Base-by-base conservation (phyloP, 2,797 vertebrate species). In the Loriculus beryllinus region DNA sequence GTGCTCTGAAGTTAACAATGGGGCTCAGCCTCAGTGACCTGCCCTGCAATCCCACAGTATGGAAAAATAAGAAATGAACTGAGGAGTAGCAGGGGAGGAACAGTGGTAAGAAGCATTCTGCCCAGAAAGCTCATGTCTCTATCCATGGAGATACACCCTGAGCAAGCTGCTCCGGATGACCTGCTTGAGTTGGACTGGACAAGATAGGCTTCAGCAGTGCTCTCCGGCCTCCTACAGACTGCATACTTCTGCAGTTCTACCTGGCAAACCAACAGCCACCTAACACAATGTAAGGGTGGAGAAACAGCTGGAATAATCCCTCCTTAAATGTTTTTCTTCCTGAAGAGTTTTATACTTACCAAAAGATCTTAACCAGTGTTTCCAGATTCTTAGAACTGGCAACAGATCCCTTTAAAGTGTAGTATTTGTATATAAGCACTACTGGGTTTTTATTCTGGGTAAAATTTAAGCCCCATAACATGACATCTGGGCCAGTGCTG, bases 121-220 rank as follows among this genome's bases (percentile, higher is more conserved):
- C 22, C 33, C 10, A 8, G 23, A 29, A 45, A 59, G 11, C 20
- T 12, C 13, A 9, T 3, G 19, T 6, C 35, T 47, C n/a, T 17
- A 10, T 10, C 15, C 18, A 2, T 1, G 15, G 40, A 39, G 35
- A 45, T 7, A 4, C 10, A 20, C 2, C 8, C 37, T 6, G 6
- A n/a, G 39, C 0, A 0, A n/a, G 4, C 8, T 18, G 26, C 17
- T 52, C 2, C 1, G n/a, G 23, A 29, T 0, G 0, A n/a, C 3
- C 10, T 18, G 29, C 20, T 52, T 2, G 3, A 40, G 33, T 54
- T 54, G 19, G 3, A 23, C 12, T 14, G 14, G 31, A 17, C 13
- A 23, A 22, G 5, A 10, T 0, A 5, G 4, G 2, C 5, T 8
- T 10, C 22, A 2, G 1, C 57, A 39, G 54, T 28, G 17, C 35